A percentile compares a stretch with the other conserved stretches of the same genome.
Conservation (phyloP, 2,797 vertebrate species). For the Phataginus tricuspis region DNA sequence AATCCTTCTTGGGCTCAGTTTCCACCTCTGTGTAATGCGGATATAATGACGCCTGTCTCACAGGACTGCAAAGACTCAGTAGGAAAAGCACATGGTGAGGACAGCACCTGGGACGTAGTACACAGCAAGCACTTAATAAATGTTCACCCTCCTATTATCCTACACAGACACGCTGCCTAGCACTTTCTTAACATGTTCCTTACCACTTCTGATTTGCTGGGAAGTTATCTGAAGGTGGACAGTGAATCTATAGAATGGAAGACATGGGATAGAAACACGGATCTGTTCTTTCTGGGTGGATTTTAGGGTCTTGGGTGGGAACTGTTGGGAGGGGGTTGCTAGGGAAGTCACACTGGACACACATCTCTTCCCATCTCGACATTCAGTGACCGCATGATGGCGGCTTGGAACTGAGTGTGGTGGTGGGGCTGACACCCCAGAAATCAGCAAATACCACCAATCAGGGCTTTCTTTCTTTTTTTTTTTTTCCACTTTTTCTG, state of each 20-base stretch:
- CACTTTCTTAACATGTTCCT: neutral
- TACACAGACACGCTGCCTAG: neutral
- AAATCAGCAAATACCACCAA: neutral
- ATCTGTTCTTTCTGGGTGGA: neutral
- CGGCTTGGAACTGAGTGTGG: neutral
- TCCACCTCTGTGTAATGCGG: neutral
- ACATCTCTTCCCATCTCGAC: neutral
- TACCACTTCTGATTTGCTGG: neutral
- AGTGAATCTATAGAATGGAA: neutral
- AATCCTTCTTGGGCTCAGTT: neutral
- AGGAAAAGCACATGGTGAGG: neutral
- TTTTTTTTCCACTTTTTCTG: neutral
- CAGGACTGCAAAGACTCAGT: neutral
- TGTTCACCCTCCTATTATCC: neutral
- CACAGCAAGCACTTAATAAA: neutral
- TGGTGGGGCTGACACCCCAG: neutral
- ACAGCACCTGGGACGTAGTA: neutral
- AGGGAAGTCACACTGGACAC: neutral
- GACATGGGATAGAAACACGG: neutral
- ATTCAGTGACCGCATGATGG: too few species aligned
- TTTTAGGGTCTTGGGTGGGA: neutral
- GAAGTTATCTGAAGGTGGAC: neutral
- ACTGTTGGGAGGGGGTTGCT: too few species aligned
- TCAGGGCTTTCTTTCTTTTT: neutral
- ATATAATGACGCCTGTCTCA: neutral